These are phyloP conservation scores for Diarsia dahlii DNA, from an alignment of 2,888 invertebrate species.

Conservation along the genomic window DNA sequence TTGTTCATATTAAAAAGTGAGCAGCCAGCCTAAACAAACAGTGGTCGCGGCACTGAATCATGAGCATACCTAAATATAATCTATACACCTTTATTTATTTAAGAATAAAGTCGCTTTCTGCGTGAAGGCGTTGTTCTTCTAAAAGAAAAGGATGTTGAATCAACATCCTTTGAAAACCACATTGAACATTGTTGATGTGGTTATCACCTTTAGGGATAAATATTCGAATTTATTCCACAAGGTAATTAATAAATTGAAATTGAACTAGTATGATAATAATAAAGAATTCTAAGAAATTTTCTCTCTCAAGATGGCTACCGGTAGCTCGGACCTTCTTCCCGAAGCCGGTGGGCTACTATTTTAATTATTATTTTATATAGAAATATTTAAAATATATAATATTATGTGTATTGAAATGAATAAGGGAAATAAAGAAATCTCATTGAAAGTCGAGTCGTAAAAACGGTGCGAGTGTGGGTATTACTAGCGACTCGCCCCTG, in stretches of 20 bases:
- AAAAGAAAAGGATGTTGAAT: neutral
- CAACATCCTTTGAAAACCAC: too few relatives aligned
- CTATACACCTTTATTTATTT: neutral
- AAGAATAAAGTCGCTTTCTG: neutral
- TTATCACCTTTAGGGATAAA: neutral
- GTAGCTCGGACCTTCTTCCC: too few relatives aligned
- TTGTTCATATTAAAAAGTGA: conserved; percentile 49
- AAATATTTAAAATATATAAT: too few relatives aligned
- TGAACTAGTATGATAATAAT: neutral
- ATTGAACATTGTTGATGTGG: neutral
- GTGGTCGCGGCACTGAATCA: conserved; percentile 23
- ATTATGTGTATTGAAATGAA: too few relatives aligned
- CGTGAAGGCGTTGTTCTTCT: neutral
- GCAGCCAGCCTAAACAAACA: conserved; percentile 52
- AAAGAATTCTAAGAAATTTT: neutral
- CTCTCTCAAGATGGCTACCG: too few relatives aligned
- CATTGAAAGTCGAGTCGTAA: neutral
- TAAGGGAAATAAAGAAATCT: neutral
- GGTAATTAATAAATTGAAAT: neutral
- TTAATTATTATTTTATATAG: too few relatives aligned
- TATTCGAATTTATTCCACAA: neutral
- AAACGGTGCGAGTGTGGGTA: neutral
- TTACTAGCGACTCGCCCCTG: neutral
- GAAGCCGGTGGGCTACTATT: too few relatives aligned
- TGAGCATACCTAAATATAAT: neutral